These are phyloP conservation scores for Octodonta nipae DNA, from an alignment of 2,888 invertebrate genomes.

Conservation along the genomic window DNA sequence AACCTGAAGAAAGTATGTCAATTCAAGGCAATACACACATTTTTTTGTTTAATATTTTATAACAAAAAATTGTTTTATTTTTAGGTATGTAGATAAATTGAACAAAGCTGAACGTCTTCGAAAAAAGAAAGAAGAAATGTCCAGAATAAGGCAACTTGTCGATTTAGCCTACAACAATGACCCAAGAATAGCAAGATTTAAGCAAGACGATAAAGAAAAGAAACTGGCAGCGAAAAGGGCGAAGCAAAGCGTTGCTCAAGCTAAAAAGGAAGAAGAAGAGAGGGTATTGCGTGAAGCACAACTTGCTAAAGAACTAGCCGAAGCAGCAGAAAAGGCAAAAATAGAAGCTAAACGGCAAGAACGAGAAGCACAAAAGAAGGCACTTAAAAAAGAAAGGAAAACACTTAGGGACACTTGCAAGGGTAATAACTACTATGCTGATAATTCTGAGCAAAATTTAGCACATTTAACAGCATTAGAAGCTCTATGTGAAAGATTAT, in stretches of 20 bases:
- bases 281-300: constrained; percentile 58
- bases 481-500: constrained; percentile 73
- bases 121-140: constrained; percentile 93
- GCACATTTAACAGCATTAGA: constrained; percentile 84
- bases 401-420: constrained; percentile 64
- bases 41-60: too few species aligned
- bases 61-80: constrained; percentile 5
- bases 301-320: constrained; percentile 61
- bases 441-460: constrained; percentile 58
- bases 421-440: constrained; percentile 66
- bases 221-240: constrained; percentile 82
- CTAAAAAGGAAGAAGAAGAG: constrained; percentile 73
- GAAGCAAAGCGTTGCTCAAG: constrained; percentile 69
- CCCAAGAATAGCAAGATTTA: constrained; percentile 83
- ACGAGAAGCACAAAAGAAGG: constrained; percentile 71
- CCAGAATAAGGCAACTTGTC: constrained; percentile 76
- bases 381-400: constrained; percentile 77
- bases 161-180: constrained; percentile 90
- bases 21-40: too few species aligned
- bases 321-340: constrained; percentile 68
- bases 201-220: constrained; percentile 83
- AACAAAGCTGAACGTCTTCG: constrained; percentile 87
- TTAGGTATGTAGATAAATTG: constrained; percentile 90
- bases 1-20: too few species aligned
- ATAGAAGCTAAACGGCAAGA: constrained; percentile 74